A percentile compares a stretch with the other conserved stretches of the same genome.
phyloP scores from a whole-genome alignment of 1,140 invertebrate species.

The Charaxes varanes region DNA sequence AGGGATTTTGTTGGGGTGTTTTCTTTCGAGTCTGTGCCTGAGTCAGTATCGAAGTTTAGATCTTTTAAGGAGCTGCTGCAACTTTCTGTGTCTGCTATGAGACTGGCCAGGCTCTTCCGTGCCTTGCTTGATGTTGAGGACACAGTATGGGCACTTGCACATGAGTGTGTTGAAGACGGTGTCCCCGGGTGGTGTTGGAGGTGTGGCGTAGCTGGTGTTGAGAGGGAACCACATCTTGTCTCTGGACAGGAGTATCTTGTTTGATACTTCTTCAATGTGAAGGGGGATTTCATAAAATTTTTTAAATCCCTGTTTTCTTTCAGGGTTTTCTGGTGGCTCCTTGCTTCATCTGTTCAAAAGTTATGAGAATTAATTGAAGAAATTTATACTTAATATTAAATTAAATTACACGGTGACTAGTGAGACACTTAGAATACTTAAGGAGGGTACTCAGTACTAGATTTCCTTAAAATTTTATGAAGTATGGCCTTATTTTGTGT shows the following conservation, averaged over 20 bases:
- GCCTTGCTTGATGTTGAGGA: conserved; percentile 57
- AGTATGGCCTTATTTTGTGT: too few relatives aligned
- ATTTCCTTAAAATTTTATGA: too few relatives aligned
- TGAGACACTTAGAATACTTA: too few relatives aligned
- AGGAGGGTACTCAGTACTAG: too few relatives aligned
- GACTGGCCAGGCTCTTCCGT: conserved; percentile 53
- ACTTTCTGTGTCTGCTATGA: conserved; percentile 67
- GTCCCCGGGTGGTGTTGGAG: conserved; percentile 50
- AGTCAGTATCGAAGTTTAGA: conserved; percentile 66
- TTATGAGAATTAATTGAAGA: not conserved
- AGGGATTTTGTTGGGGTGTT: conserved; percentile 55
- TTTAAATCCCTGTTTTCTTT: conserved; percentile 52
- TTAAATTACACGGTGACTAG: too few relatives aligned
- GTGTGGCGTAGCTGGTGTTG: conserved; percentile 57
- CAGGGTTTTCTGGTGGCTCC: conserved; percentile 41
- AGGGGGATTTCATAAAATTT: conserved; percentile 66
- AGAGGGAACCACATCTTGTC: conserved; percentile 41
- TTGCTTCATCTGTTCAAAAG: conserved; percentile 39
- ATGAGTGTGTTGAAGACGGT: conserved; percentile 60
- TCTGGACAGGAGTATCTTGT: conserved; percentile 45
- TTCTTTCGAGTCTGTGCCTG: conserved; percentile 62
- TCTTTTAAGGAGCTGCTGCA: conserved; percentile 71
- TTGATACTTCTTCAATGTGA: conserved; percentile 62
- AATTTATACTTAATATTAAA: not conserved
- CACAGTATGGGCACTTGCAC: conserved; percentile 51